These are phyloP conservation scores for Anniella stebbinsi DNA, from an alignment of 2,797 vertebrate species.

Conservation along the genomic window DNA sequence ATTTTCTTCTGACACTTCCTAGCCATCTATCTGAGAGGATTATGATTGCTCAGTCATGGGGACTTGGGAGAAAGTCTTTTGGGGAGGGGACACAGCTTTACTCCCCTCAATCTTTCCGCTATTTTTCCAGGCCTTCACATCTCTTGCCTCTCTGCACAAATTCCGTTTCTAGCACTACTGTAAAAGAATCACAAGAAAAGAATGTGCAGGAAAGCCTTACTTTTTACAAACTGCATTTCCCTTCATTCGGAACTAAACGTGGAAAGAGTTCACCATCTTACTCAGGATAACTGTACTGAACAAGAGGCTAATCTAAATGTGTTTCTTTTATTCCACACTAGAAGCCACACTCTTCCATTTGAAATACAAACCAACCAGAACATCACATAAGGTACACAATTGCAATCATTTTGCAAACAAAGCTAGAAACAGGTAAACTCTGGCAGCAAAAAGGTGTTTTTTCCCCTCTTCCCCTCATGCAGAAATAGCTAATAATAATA, in stretches of 20 bases:
- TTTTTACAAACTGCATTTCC: neutral
- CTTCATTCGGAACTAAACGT: neutral
- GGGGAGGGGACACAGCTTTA: neutral
- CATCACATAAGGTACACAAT: neutral
- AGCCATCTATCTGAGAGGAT: too few species aligned
- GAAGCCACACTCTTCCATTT: conserved; percentile 12
- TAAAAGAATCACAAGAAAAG: conserved; percentile 24
- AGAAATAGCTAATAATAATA: conserved; percentile 49
- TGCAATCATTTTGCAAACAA: conserved; percentile 33
- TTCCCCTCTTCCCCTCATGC: conserved; percentile 1
- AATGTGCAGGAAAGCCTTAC: neutral
- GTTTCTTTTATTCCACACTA: conserved; percentile 28
- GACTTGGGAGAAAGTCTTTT: too few species aligned
- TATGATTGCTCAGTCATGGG: too few species aligned
- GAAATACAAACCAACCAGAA: neutral
- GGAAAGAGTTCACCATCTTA: neutral
- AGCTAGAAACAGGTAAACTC: conserved; percentile 41
- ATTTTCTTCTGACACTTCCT: too few species aligned
- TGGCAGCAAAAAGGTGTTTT: conserved; percentile 55
- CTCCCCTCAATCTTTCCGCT: neutral
- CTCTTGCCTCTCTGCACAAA: neutral
- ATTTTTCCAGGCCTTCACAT: neutral
- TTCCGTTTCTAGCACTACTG: conserved; percentile 3
- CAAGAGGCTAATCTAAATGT: conserved; percentile 15
- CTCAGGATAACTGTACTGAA: neutral